Conservation (phyloP, 1,140 invertebrate genomes). For the Leptopilina boulardi region DNA sequence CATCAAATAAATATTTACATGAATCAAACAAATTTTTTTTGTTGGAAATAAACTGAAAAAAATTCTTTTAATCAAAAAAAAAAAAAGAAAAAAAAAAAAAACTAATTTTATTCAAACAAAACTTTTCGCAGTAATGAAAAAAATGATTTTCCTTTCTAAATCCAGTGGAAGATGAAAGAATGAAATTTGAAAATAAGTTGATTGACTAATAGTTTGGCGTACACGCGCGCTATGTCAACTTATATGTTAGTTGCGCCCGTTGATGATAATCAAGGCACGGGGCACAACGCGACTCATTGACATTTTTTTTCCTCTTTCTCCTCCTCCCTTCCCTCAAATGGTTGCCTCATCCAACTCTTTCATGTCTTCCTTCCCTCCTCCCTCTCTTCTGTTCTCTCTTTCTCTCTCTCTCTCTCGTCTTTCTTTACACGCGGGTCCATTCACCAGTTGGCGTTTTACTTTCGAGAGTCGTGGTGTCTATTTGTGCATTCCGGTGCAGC, state of each 20-base stretch:
- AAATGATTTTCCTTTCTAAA: no score
- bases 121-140: no score
- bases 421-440: slow-evolving; percentile 35
- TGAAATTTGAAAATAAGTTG: neutral
- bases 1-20: no score
- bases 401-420: slow-evolving; percentile 7
- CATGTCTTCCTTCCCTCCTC: slow-evolving; percentile 42
- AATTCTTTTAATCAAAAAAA: no score
- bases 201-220: neutral
- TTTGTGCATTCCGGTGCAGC: slow-evolving; percentile 33
- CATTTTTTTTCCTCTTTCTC: slow-evolving; percentile 36
- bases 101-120: no score
- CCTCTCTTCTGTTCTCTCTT: slow-evolving; percentile 39
- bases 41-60: no score
- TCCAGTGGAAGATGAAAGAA: neutral
- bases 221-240: neutral
- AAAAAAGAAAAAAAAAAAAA: no score
- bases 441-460: slow-evolving; percentile 34
- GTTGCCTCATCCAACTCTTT: slow-evolving; percentile 29
- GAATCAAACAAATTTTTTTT: no score
- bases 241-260: neutral
- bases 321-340: neutral
- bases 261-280: neutral
- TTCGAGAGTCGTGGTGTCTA: slow-evolving; percentile 26
- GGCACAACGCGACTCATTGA: slow-evolving; percentile 8